Evolutionary conservation across 1,140 invertebrate genomes (phyloP), one percentile per base, ranked within the genome.

Genomic region (Cherax destructor): DNA sequence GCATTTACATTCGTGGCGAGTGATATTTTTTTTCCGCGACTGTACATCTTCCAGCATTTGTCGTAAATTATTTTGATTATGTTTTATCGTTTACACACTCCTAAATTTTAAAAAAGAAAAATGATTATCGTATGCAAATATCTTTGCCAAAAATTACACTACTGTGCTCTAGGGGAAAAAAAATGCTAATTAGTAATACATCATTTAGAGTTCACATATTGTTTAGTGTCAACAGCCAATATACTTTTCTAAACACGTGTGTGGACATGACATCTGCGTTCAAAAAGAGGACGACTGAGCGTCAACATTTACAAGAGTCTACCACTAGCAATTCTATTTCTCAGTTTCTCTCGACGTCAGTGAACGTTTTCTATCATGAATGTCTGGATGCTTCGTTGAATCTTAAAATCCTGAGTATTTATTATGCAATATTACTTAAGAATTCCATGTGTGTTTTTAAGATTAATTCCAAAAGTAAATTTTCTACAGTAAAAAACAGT

Each of bases 1-100:
- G 49, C 83, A 91, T 91, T 86, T 69, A 61, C 83, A 91, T 91
- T 74, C 41, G 65, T 69, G 89, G 72, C 56, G 83, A 85, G 89
- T 16, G 89, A 85, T 79, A 47, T 76, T 72, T 49, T 76, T 86
- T 78, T 50, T 79, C 50, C 41, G 21, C 2, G 50, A 56, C 50
- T 80, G 21, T 52, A 16, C 24, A 52, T 83, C 52, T 61, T 59
- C 52, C 4, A 30, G 24, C 52, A 11, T 59, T 83, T 59, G 21
- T 24, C 24, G 16, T 4, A 50, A 24, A 50, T 79, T 65, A 65
- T 18, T 5, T 65, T 65, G 61, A 65, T 13, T 18, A 21, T n/a
- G 2, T 65, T 65, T 65, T 65, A 65, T 65, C 61, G 61, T 18
- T 65, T 21, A 10, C 9, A 56, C 13, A 56, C 6, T 56, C 13